Evolutionary conservation across 53 echinoderm and acorn worm genomes (phyloP), one percentile per base, ranked within the genome.

Genomic region (Holothuria leucospilota): DNA sequence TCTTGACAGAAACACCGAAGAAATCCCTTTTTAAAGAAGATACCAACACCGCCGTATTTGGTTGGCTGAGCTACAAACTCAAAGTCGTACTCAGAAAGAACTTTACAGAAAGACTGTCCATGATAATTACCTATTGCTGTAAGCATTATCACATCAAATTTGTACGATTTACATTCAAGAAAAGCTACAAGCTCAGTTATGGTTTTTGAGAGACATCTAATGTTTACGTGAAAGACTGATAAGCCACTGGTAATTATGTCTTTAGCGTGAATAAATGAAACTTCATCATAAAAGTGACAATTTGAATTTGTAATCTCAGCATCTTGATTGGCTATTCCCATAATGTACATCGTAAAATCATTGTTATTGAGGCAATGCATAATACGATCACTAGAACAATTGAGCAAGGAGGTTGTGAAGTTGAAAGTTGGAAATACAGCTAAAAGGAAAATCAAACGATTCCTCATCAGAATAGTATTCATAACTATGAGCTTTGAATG

Each of bases 111-210:
- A 13, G 13, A 60, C 28, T 66, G 28, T 3, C 23, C n/a, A n/a
- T n/a, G n/a, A n/a, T n/a, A n/a, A n/a, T n/a, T n/a, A n/a, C n/a
- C n/a, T n/a, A n/a, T n/a, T n/a, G n/a, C n/a, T n/a, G n/a, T n/a
- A n/a, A n/a, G n/a, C n/a, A n/a, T n/a, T n/a, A n/a, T n/a, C n/a
- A 66, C 2, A 66, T 66, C 67, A 66, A 66, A 66, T 13, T 66
- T 21, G 67, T 66, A 29, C 1, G 67, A 66, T 18, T 25, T 10
- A 21, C 67, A 66, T 66, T 66, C 67, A 14, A 66, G 67, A 66
- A 18, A 66, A 11, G 2, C 67, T 18, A 66, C n/a, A 66, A 66
- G 67, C 28, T 66, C 67, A 66, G n/a, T 66, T 10, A 18, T 11
- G n/a, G 23, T 13, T 21, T 66, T 66, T 18, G 15, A 66, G 10